phyloP scores from a whole-genome alignment of 2,113 vertebrate species.

The Entomyzon cyanotis region DNA sequence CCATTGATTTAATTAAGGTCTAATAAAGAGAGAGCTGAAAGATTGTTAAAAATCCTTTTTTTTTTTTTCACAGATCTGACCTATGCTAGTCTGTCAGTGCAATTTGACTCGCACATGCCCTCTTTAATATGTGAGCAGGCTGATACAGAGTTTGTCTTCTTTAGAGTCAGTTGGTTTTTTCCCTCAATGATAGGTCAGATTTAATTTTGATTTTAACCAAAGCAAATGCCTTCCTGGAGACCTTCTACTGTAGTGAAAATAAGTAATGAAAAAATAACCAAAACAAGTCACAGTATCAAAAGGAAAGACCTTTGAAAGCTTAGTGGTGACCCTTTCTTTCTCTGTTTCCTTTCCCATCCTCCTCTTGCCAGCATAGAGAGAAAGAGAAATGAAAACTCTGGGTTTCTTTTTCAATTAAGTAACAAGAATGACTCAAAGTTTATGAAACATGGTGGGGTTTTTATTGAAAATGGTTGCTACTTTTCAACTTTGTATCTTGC shows the following conservation, averaged over 20 bases:
- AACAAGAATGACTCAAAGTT: background rate
- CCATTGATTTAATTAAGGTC: constrained; percentile 57
- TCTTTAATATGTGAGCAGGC: background rate
- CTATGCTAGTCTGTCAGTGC: background rate
- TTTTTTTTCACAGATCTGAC: background rate
- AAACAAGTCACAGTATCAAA: constrained; percentile 30
- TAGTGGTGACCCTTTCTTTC: constrained; percentile 8
- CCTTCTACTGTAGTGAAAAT: constrained; percentile 17
- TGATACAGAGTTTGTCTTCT: background rate
- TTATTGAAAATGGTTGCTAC: background rate
- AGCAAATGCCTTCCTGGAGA: constrained; percentile 21
- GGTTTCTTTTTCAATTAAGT: constrained; percentile 16
- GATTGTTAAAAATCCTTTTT: constrained; percentile 9
- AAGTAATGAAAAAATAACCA: constrained; percentile 32
- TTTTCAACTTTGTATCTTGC: background rate
- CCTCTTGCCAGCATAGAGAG: background rate
- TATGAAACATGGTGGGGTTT: background rate
- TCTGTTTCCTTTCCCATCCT: constrained; percentile 15
- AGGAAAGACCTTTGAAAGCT: constrained; percentile 31
- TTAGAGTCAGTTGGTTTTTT: background rate
- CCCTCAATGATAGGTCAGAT: background rate
- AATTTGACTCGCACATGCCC: background rate
- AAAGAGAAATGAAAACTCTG: background rate
- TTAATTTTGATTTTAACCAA: constrained; percentile 44
- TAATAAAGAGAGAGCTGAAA: constrained; percentile 59